phyloP scores from a whole-genome alignment of 2,797 vertebrate species.

The Uromys caudimaculatus region DNA sequence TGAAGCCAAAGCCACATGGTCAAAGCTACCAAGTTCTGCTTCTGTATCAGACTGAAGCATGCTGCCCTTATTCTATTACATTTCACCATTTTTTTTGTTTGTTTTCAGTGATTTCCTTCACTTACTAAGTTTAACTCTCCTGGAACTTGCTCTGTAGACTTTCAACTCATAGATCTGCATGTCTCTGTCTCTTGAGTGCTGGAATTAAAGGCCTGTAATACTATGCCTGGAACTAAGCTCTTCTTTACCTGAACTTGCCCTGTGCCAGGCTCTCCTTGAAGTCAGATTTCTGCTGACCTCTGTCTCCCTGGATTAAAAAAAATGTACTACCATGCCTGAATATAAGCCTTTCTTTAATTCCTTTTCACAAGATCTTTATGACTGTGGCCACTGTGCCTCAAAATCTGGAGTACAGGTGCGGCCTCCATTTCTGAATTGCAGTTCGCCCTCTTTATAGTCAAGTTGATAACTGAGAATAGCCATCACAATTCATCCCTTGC shows the following conservation, averaged over 20 bases:
- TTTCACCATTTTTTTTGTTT: background rate
- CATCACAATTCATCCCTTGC: background rate
- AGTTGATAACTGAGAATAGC: background rate
- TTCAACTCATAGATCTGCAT: background rate
- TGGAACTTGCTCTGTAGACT: no score
- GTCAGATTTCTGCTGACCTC: background rate
- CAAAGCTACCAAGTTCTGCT: background rate
- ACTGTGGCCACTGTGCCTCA: background rate
- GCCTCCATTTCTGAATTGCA: background rate
- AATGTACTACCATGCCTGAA: background rate
- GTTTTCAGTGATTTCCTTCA: background rate
- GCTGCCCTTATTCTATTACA: background rate
- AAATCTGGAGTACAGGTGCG: background rate
- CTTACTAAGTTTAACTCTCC: background rate
- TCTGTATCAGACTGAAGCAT: background rate
- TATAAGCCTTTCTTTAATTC: background rate
- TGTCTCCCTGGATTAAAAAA: background rate
- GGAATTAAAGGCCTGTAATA: background rate
- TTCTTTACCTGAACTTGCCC: background rate
- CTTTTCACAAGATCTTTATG: background rate
- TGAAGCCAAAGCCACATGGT: background rate
- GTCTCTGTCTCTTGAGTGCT: background rate
- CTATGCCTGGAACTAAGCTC: background rate
- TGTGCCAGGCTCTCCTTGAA: background rate
- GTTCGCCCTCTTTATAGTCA: background rate